Percentiles rank a stretch among this genome's conserved stretches.
Conservation (phyloP, 1,140 invertebrate genomes). For the Meteorus sp. region DNA sequence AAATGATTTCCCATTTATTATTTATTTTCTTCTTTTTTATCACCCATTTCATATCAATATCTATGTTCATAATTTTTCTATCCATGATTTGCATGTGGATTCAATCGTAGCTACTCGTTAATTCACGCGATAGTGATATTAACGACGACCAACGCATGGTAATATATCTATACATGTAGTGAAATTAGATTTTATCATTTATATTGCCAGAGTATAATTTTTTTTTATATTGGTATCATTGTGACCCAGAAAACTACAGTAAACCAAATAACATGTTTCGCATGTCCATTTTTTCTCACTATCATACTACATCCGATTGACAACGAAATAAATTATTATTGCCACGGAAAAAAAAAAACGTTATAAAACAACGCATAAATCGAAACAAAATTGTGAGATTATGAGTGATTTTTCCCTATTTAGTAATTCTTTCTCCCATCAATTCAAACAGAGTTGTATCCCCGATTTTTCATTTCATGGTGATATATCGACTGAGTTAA, state of each 20-base stretch:
- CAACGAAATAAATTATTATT: too few relatives aligned
- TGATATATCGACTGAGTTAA: not conserved
- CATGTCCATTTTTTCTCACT: not conserved
- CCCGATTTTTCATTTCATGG: too few relatives aligned
- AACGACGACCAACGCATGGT: not conserved
- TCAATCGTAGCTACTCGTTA: not conserved
- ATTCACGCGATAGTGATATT: constrained; percentile 23
- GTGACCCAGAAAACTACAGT: constrained; percentile 9
- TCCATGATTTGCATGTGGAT: not conserved
- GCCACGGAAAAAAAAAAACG: too few relatives aligned
- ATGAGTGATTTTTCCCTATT: too few relatives aligned
- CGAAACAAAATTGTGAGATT: too few relatives aligned
- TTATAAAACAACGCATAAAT: too few relatives aligned
- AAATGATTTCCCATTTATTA: too few relatives aligned
- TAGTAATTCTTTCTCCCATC: too few relatives aligned
- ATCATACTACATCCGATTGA: not conserved
- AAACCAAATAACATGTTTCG: not conserved
- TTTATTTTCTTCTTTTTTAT: too few relatives aligned
- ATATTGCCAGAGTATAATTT: too few relatives aligned
- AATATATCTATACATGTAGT: not conserved
- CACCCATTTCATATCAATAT: too few relatives aligned
- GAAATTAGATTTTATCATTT: constrained; percentile 6
- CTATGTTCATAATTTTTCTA: not conserved
- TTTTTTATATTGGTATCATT: not conserved
- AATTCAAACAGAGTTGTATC: too few relatives aligned